These are phyloP conservation scores for Melinaea marsaeus DNA, from an alignment of 2,888 invertebrate species.

Conservation along the genomic window DNA sequence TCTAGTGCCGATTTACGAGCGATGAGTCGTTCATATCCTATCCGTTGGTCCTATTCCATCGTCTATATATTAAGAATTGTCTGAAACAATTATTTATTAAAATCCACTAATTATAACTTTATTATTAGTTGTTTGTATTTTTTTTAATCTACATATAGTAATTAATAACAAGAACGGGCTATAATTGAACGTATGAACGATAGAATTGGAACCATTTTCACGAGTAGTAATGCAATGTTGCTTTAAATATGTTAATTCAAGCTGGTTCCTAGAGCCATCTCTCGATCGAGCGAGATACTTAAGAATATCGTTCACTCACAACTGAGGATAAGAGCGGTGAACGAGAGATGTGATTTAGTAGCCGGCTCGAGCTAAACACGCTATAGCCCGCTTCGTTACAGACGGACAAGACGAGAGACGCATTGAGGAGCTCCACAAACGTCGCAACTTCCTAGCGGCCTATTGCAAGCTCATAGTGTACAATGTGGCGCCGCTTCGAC, in stretches of 20 bases:
- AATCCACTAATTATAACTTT: too few relatives aligned
- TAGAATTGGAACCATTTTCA: too few relatives aligned
- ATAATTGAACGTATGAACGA: neutral
- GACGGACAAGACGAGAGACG: conserved; percentile 97
- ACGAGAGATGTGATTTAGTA: neutral
- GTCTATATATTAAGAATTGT: conserved; percentile 2
- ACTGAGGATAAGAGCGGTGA: neutral
- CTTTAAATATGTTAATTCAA: neutral
- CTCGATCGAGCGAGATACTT: too few relatives aligned
- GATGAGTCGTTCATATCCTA: conserved; percentile 7
- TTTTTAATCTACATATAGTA: too few relatives aligned
- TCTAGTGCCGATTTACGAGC: conserved; percentile 6
- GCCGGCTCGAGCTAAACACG: conserved; percentile 19
- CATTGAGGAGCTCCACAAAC: conserved; percentile 97
- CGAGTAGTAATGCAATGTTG: neutral
- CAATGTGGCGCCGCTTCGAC: conserved; percentile 94
- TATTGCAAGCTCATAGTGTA: conserved; percentile 99
- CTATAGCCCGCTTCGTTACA: conserved; percentile 45
- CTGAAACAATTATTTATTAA: too few relatives aligned
- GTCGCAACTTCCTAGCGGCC: conserved; percentile 96
- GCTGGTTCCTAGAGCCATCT: neutral
- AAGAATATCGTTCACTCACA: neutral
- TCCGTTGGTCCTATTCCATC: conserved; percentile 1
- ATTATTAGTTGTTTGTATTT: too few relatives aligned
- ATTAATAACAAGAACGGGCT: too few relatives aligned